These are phyloP conservation scores for Apis florea DNA, from an alignment of 1,140 invertebrate species.

Conservation along the genomic window DNA sequence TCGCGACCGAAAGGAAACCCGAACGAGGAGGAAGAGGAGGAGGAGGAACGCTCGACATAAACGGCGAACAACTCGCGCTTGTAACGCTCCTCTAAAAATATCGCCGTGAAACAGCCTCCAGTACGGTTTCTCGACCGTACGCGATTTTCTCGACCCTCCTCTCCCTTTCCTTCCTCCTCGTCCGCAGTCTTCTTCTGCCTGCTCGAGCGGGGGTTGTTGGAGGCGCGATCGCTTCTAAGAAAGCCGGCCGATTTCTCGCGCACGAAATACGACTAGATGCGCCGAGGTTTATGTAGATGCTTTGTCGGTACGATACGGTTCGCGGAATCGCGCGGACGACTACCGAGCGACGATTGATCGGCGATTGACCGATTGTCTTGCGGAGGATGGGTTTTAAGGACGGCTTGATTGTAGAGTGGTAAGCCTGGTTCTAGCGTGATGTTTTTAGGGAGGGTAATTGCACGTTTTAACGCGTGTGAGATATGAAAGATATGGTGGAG, in stretches of 20 bases:
- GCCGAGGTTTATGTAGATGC: constrained; percentile 20
- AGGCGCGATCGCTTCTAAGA: background rate
- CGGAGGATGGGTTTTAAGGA: background rate
- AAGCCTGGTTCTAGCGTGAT: background rate
- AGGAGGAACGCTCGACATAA: constrained; percentile 6
- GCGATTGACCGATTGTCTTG: background rate
- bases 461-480: background rate
- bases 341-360: background rate
- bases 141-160: constrained; percentile 1
- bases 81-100: constrained; percentile 17
- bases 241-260: constrained; percentile 6
- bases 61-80: constrained; percentile 5
- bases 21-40: background rate
- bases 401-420: background rate
- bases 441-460: background rate
- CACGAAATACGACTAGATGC: constrained; percentile 22
- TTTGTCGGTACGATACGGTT: constrained; percentile 14
- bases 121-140: background rate
- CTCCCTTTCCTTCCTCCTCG: background rate
- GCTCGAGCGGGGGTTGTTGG: background rate
- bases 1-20: background rate
- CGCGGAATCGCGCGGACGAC: background rate
- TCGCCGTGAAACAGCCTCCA: background rate
- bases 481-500: background rate
- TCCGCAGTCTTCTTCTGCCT: background rate